Conservation (phyloP, 2,888 invertebrate species). For the Pachydiplax longipennis region DNA sequence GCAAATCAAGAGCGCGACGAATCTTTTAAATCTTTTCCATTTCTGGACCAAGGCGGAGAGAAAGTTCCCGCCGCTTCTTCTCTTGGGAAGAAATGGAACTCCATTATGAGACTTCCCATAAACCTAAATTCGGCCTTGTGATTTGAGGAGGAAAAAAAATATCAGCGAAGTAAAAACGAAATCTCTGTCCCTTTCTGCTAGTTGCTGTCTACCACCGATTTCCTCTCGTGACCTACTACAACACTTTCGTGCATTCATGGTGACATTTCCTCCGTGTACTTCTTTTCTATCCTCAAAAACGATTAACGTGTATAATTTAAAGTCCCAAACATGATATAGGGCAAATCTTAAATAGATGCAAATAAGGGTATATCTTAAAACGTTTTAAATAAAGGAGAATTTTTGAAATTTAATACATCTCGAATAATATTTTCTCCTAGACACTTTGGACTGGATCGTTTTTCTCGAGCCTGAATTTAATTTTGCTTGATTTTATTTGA, state of each 20-base stretch:
- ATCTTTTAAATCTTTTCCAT: constrained; percentile 14
- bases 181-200: not conserved
- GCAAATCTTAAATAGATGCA: too few species aligned
- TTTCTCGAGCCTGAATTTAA: too few species aligned
- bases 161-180: not conserved
- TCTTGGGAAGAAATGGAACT: not conserved
- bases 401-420: too few species aligned
- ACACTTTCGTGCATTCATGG: not conserved
- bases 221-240: not conserved
- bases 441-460: too few species aligned
- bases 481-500: too few species aligned
- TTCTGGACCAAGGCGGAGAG: not conserved
- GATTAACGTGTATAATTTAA: too few species aligned
- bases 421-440: too few species aligned
- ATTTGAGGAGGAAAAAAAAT: not conserved
- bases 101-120: not conserved
- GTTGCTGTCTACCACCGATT: not conserved
- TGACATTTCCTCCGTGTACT: not conserved
- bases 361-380: too few species aligned
- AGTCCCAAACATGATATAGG: too few species aligned
- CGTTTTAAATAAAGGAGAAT: too few species aligned
- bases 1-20: constrained; percentile 32
- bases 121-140: not conserved
- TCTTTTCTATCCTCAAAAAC: not conserved
- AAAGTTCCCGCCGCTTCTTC: not conserved